Evolutionary conservation across 35 echinoderm and acorn worm species (phyloP), one percentile per base, ranked within the genome.

Genomic region (Amphiura filiformis): DNA sequence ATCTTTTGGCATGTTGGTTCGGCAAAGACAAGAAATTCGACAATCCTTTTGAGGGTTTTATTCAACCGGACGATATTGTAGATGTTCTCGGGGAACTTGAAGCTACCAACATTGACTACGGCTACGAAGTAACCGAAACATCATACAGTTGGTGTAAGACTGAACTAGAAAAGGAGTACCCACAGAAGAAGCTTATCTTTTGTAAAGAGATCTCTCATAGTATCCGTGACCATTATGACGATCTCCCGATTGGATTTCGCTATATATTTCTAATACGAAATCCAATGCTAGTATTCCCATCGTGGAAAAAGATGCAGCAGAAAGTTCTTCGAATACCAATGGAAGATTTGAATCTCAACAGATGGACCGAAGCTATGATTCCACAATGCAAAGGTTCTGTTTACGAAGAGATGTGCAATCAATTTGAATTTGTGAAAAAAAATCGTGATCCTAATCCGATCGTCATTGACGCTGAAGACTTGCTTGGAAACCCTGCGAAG

Each of bases 401-500:
- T 30, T 70, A 70, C 26, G 26, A n/a, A 70, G 61, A 26, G 61
- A 70, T 70, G 2, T 70, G 3, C 28, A 23, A 70, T n/a, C 28
- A 26, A 70, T 70, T 13, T n/a, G 61, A 70, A 2, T 70, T 70
- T 38, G 78, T 80, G 13, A 80, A 40, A 13, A 86, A 88, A 31
- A 34, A 38, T 23, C 61, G 75, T 33, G 91, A 82, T 38, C 65
- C 61, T 18, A 39, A 83, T 22, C 86, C 91, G 18, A 84, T 93
- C 20, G 81, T 93, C 1, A 93, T 93, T 17, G 86, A 93, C 33
- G 81, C 91, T 35, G 91, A 93, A 37, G 91, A 93, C 33, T 75
- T 93, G 7, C 36, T 88, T 30, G 28, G 26, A 31, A 30, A 88
- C 40, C 91, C 91, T 0, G 42, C 35, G 11, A 56, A 20, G 28